Conservation (phyloP, 2,113 vertebrate species). For the Callocephalon fimbriatum region DNA sequence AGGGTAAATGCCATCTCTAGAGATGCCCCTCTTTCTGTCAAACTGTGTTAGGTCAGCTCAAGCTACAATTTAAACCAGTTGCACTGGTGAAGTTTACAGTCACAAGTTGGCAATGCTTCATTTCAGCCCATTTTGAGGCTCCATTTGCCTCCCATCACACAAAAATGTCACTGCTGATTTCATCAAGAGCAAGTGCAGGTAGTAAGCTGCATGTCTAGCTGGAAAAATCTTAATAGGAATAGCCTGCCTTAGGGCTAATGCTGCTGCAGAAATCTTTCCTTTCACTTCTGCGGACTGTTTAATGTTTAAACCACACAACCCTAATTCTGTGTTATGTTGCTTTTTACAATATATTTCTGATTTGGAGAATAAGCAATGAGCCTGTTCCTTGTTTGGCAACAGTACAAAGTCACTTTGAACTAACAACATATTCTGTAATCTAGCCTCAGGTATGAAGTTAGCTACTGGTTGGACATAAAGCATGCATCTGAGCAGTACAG, state of each 20-base stretch:
- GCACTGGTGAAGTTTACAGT: not conserved
- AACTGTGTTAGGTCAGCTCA: not conserved
- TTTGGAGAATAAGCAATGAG: not conserved
- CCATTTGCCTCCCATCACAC: not conserved
- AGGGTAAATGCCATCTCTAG: not conserved
- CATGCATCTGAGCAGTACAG: not conserved
- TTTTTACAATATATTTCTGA: not conserved
- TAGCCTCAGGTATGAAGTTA: slow-evolving; percentile 45
- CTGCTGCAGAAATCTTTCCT: not conserved
- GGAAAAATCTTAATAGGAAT: not conserved
- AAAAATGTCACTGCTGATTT: not conserved
- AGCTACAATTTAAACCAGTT: not conserved
- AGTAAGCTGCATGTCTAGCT: not conserved
- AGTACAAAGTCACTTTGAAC: slow-evolving; percentile 34
- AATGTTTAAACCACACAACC: not conserved
- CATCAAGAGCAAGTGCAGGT: not conserved
- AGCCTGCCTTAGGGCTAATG: not conserved
- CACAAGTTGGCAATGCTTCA: not conserved
- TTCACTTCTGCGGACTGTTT: not conserved
- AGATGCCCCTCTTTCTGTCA: not conserved
- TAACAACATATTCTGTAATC: not conserved
- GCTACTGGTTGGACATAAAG: slow-evolving; percentile 45
- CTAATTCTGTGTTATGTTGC: not conserved
- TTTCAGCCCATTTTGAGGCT: not conserved
- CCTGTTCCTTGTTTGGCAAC: slow-evolving; percentile 39